Base-by-base conservation (phyloP, 2,888 invertebrate species). In the Acheta domesticus region DNA sequence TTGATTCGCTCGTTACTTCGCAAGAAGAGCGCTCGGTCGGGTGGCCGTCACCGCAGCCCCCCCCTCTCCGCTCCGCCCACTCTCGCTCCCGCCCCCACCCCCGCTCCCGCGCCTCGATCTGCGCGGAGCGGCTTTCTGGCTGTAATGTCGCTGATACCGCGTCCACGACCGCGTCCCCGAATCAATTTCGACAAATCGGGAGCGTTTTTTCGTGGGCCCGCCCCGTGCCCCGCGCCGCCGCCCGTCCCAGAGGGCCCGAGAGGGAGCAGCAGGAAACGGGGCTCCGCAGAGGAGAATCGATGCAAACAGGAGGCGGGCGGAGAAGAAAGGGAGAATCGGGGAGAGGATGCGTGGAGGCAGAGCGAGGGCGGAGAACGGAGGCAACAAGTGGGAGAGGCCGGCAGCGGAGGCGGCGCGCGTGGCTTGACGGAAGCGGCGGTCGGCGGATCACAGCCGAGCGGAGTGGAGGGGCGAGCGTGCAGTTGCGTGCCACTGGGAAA, bases 161-260 rank as follows among this genome's bases (percentile, higher is more conserved):
- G 62, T 62, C 62, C 16, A n/a, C 62, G n/a, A n/a, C 62, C 62
- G 62, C 62, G 62, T 62, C 62, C 62, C 62, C 14, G n/a, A 62
- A 62, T 62, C 62, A 62, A 62, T 62, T 62, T 62, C 62, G 62
- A 62, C 62, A 62, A 62, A 62, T 62, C 62, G 62, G n/a, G 62
- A n/a, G n/a, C 62, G 62, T 62, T 62, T 62, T 62, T 62, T 62
- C n/a, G 36, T 36, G 36, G 36, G 36, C 36, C 36, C 36, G 1
- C 36, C 36, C 8, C 36, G 36, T 36, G 36, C 36, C 36, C 8
- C 36, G 8, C 36, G 36, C 62, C 62, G 14, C 8, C 62, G 0
- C 62, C 16, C 14, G 16, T 62, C 62, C 62, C 62, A n/a, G 62
- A 12, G 62, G 62, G 14, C 62, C 62, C 1, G 8, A 62, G 62